Base-by-base conservation (phyloP, 92 coral and sea anemone species). In the Blastomussa wellsi region DNA sequence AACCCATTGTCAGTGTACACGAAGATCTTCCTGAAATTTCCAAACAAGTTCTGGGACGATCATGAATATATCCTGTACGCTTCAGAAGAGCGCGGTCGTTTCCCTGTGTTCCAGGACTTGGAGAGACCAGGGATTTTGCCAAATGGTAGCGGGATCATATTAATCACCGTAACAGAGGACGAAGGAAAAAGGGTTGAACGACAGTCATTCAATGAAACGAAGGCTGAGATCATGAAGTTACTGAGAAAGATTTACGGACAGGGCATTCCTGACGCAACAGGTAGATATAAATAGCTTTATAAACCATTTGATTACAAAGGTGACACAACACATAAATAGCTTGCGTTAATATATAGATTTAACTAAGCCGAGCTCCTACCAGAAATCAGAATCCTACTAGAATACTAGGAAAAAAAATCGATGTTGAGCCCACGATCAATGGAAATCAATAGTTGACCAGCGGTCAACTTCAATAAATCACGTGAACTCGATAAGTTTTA, bases 151-250 rank as follows among this genome's bases (percentile, higher is more conserved):
- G 35, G 29, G 10, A 75, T 93, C 48, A 80, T 95, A 28, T 73
- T 93, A 17, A 78, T 92, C 15, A 91, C 97, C 7, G 95, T 90
- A 5, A 93, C 98, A 17, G 98, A 86, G 22, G 95, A 91, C 31
- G 94, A 93, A 49, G 94, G 90, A n/a, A 64, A 86, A 62, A 85
- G 95, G 49, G 84, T 93, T 48, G 97, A 95, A 60, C 82, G 81
- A 19, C 98, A 95, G 70, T 49, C 89, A 9, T 76, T 86, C 49
- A 64, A 65, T 14, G 81, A 80, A 71, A 95, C 98, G 4, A 79
- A 87, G 85, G 83, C 74, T 14, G 95, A 93, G 77, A 84, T 93
- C 31, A 89, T 90, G 87, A 79, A 41, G 32, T 89, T 86, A 44
- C 76, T 93, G 76, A 85, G 88, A 53, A 84, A 84, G 35, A 89